Conservation (phyloP, 1,140 invertebrate species). For the Choristoneura fumiferana region DNA sequence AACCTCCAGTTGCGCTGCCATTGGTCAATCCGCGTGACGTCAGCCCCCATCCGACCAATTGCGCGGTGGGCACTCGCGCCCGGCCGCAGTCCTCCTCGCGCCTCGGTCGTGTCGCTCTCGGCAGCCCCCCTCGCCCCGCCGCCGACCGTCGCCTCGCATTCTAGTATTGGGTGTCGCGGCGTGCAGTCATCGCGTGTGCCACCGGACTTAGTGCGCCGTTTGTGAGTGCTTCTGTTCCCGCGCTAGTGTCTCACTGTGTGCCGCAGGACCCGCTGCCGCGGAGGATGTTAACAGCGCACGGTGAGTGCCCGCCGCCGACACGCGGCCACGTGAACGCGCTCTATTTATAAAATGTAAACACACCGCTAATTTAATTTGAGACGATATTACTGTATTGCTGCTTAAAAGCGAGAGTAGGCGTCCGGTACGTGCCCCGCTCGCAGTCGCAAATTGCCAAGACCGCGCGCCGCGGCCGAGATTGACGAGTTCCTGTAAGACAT, state of each 20-base stretch:
- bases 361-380: conserved; percentile 68
- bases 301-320: conserved; percentile 58
- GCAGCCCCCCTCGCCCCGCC: conserved; percentile 55
- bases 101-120: conserved; percentile 66
- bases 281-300: conserved; percentile 77
- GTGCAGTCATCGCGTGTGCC: conserved; percentile 74
- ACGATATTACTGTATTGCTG: conserved; percentile 51
- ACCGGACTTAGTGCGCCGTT: conserved; percentile 73
- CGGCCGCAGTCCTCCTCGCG: conserved; percentile 70
- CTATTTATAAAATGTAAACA: conserved; percentile 77
- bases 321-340: conserved; percentile 72
- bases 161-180: conserved; percentile 75
- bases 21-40: conserved; percentile 66
- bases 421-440: conserved; percentile 36
- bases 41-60: conserved; percentile 58
- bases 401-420: conserved; percentile 53
- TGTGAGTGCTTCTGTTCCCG: conserved; percentile 74
- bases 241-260: conserved; percentile 68
- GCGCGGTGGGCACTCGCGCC: conserved; percentile 54
- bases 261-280: conserved; percentile 61
- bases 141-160: conserved; percentile 69
- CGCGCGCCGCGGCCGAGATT: conserved; percentile 58
- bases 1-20: conserved; percentile 43
- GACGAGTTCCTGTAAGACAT: conserved; percentile 66
- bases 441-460: conserved; percentile 55